Evolutionary conservation across 2,113 vertebrate genomes (phyloP).

Genomic region (Laticauda colubrina): DNA sequence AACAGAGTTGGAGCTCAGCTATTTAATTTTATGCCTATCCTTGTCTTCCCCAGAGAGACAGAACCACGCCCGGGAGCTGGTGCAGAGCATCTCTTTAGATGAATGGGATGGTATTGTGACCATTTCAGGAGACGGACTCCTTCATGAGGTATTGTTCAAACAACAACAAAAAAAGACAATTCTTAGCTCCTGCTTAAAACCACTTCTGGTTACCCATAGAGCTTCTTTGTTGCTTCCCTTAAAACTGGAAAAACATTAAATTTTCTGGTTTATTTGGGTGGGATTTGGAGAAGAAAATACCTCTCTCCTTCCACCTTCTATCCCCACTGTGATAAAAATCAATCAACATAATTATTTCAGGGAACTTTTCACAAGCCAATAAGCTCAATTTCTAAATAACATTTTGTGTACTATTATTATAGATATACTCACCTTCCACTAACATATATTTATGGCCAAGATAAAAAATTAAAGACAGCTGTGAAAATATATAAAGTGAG

Average conservation of each 20-base stretch:
- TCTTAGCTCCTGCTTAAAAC: neutral
- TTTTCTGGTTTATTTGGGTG: neutral
- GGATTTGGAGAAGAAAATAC: neutral
- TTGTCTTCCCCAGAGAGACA: constrained; percentile 72
- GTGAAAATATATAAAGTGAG: neutral
- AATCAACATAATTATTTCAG: too few species aligned
- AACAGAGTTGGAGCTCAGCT: neutral
- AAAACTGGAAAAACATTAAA: neutral
- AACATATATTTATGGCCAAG: neutral
- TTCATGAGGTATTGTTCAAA: constrained; percentile 77
- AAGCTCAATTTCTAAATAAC: too few species aligned
- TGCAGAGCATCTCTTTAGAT: constrained; percentile 76
- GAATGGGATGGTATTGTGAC: constrained; percentile 90
- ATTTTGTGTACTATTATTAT: too few species aligned
- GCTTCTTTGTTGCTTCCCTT: neutral
- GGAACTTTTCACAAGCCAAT: too few species aligned
- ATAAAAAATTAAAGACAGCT: neutral
- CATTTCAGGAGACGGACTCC: constrained; percentile 84
- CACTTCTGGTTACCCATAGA: neutral
- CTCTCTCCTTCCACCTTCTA: neutral
- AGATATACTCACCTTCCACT: neutral
- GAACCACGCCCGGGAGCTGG: constrained; percentile 86
- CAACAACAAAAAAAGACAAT: neutral
- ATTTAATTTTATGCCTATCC: neutral
- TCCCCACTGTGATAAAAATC: neutral